Percentiles rank a stretch among this genome's conserved stretches.
Conservation (phyloP, 2,797 vertebrate genomes). For the Gallinago nigripennis region DNA sequence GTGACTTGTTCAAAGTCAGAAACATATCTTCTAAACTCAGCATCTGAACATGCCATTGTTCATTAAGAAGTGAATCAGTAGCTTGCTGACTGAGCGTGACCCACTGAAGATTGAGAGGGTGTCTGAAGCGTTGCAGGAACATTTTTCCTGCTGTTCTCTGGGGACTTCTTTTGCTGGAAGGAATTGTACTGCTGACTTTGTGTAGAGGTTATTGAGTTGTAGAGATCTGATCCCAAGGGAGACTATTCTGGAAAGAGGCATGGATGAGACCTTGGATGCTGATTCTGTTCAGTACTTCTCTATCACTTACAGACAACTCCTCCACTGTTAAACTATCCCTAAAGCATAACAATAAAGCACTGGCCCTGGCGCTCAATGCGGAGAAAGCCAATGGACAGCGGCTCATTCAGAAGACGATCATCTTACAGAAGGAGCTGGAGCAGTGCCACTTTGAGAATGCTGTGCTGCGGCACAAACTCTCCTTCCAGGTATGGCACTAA, state of each 20-base stretch:
- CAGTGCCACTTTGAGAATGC: constrained; percentile 66
- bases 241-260: neutral
- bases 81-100: neutral
- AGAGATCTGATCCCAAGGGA: neutral
- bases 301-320: constrained; percentile 65
- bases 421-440: constrained; percentile 71
- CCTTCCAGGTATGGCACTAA: constrained; percentile 35
- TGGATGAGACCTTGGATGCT: neutral
- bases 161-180: neutral
- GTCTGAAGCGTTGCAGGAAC: neutral
- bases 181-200: neutral
- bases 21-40: neutral
- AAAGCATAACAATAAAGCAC: constrained; percentile 73
- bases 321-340: constrained; percentile 69
- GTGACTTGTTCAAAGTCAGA: neutral
- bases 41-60: neutral
- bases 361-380: constrained; percentile 72
- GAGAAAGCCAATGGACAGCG: constrained; percentile 51
- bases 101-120: neutral
- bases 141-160: neutral
- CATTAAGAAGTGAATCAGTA: neutral
- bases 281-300: neutral
- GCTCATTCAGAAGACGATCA: constrained; percentile 53
- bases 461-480: constrained; percentile 55
- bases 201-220: neutral